A percentile compares a stretch with the other conserved stretches of the same genome.
Conservation (phyloP, 2,113 vertebrate genomes). For the Scomber colias region DNA sequence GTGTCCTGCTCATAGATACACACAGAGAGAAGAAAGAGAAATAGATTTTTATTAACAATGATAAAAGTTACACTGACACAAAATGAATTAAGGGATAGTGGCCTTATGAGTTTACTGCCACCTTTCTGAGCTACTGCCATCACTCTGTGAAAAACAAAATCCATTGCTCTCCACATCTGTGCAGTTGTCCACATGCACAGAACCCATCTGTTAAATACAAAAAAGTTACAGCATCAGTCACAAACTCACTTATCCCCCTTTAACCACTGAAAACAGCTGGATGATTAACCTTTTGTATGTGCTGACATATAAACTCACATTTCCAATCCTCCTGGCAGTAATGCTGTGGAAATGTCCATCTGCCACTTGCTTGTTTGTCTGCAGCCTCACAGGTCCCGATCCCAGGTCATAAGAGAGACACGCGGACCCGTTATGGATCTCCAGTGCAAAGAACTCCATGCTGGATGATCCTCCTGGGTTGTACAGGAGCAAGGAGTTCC, state of each 20-base stretch:
- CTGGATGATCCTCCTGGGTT: conserved; percentile 72
- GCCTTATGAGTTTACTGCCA: conserved; percentile 27
- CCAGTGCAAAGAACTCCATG: conserved; percentile 83
- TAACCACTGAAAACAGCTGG: background rate
- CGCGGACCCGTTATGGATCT: conserved; percentile 78
- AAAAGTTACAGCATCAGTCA: background rate
- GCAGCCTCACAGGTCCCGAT: conserved; percentile 78
- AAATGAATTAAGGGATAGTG: background rate
- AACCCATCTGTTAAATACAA: conserved; percentile 78
- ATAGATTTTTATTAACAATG: background rate
- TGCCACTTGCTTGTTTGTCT: conserved; percentile 79
- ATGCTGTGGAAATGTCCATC: conserved; percentile 85
- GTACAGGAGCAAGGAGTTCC: conserved; percentile 81
- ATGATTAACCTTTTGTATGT: background rate
- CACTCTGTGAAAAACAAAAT: conserved; percentile 79
- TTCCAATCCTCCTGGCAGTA: conserved; percentile 79
- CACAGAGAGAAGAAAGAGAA: background rate
- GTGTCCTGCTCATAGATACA: conserved; percentile 71
- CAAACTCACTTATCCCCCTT: background rate
- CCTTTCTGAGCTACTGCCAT: conserved; percentile 77
- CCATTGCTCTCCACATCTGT: conserved; percentile 65
- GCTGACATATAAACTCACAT: conserved; percentile 68
- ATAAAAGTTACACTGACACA: background rate
- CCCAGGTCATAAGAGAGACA: conserved; percentile 83
- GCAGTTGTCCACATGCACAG: conserved; percentile 84